Conservation (phyloP, 2,113 vertebrate genomes). For the Alouatta palliata region DNA sequence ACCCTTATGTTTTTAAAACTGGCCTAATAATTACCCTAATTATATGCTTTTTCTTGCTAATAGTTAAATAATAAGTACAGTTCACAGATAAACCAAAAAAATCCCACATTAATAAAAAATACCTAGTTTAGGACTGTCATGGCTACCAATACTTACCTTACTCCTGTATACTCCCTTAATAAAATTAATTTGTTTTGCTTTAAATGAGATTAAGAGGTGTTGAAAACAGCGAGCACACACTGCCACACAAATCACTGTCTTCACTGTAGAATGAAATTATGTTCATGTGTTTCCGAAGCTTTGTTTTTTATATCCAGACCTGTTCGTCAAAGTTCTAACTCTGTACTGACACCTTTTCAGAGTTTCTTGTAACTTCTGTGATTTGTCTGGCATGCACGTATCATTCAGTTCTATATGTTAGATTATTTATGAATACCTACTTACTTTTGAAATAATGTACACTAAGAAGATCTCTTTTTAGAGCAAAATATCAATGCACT, state of each 20-base stretch:
- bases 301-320: background rate
- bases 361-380: background rate
- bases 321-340: background rate
- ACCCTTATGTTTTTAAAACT: background rate
- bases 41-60: background rate
- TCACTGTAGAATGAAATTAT: background rate
- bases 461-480: background rate
- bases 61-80: background rate
- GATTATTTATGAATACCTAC: background rate
- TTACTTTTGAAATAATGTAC: background rate
- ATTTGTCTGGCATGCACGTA: background rate
- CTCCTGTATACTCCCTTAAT: background rate
- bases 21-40: background rate
- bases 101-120: background rate
- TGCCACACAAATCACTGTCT: accelerated
- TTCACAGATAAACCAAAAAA: background rate
- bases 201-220: background rate
- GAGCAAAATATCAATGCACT: background rate
- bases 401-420: background rate
- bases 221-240: too few relatives aligned
- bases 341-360: background rate
- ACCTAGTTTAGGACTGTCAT: background rate
- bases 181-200: background rate
- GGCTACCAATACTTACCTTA: background rate
- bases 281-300: background rate